phyloP scores from a whole-genome alignment of 2,888 invertebrate species.

The Diogma glabrata region DNA sequence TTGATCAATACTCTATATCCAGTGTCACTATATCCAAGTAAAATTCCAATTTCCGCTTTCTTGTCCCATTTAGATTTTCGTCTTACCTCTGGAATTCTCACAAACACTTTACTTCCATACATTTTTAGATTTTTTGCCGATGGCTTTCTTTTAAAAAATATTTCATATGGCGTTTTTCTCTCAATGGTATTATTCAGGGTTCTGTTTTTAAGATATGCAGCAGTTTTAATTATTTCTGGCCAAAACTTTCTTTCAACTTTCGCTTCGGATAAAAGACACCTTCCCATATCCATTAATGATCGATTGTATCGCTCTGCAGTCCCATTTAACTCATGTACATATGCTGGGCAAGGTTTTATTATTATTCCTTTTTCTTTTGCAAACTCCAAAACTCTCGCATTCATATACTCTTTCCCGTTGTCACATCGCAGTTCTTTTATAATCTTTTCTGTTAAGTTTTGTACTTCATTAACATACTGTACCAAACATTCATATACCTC shows the following conservation, averaged over 20 bases:
- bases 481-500: conserved; percentile 18
- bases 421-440: conserved; percentile 18
- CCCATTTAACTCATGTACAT: conserved; percentile 21
- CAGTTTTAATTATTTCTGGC: not conserved
- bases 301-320: conserved; percentile 20
- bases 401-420: conserved; percentile 16
- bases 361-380: conserved; percentile 18
- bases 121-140: not conserved
- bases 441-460: conserved; percentile 18
- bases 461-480: conserved; percentile 18
- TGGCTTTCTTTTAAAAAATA: not conserved
- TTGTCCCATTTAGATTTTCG: not conserved
- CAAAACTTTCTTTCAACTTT: conserved; percentile 18
- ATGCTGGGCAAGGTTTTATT: conserved; percentile 19
- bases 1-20: no score
- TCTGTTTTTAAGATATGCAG: not conserved
- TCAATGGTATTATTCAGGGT: not conserved
- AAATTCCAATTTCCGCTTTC: no score
- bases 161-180: not conserved
- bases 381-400: conserved; percentile 17
- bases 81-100: no score
- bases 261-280: conserved; percentile 20
- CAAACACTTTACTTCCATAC: no score
- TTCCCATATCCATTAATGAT: conserved; percentile 18
- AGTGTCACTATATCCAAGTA: no score